Percentiles rank a stretch among this genome's conserved stretches.
Conservation (phyloP, 2,797 vertebrate species). For the Tapera naevia region DNA sequence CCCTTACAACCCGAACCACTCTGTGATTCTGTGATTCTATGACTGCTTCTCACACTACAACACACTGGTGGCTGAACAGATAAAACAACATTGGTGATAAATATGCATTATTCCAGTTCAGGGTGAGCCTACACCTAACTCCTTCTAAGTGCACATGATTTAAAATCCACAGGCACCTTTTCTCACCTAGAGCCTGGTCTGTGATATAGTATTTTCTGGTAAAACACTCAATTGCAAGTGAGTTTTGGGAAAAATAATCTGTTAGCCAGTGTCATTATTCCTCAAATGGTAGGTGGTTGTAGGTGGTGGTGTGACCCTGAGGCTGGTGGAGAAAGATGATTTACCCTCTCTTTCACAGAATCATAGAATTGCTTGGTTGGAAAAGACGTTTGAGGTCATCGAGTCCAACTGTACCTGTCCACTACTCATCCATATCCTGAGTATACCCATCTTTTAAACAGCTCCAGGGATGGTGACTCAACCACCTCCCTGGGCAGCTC, state of each 20-base stretch:
- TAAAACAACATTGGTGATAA: neutral
- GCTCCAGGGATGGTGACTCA: too few relatives aligned
- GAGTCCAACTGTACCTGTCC: too few relatives aligned
- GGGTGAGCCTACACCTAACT: neutral
- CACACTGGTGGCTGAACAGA: accelerated
- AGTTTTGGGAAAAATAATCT: neutral
- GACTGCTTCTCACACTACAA: neutral
- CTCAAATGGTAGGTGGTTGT: neutral
- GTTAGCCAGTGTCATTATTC: neutral
- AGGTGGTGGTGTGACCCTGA: neutral
- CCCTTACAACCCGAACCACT: too few relatives aligned
- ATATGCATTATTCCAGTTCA: neutral
- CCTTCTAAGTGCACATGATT: neutral
- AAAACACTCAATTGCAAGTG: neutral
- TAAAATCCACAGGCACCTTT: neutral
- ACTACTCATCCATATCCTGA: too few relatives aligned
- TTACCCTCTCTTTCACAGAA: accelerated
- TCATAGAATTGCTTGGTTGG: too few relatives aligned
- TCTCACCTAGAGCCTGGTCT: neutral
- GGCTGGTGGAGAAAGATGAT: neutral
- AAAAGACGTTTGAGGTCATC: too few relatives aligned
- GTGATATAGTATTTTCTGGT: neutral
- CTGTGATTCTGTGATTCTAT: too few relatives aligned
- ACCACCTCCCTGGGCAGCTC: too few relatives aligned
- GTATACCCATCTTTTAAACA: too few relatives aligned